phyloP scores from a whole-genome alignment of 1,140 invertebrate species.

The Idris sp. region DNA sequence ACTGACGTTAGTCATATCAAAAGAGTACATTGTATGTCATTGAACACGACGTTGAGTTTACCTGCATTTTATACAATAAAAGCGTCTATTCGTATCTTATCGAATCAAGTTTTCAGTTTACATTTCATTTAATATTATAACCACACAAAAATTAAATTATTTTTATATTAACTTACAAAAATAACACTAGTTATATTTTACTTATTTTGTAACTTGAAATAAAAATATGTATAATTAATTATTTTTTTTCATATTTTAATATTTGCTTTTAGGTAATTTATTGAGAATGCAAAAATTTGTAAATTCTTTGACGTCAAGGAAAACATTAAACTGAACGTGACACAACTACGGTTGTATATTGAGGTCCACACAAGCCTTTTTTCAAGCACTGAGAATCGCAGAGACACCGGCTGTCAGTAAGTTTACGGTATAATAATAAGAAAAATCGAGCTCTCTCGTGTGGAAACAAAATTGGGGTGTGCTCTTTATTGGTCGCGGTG shows the following conservation, averaged over 20 bases:
- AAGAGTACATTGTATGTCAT: constrained; percentile 69
- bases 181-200: no score
- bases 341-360: constrained; percentile 11
- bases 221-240: no score
- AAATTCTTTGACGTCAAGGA: not conserved
- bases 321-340: constrained; percentile 4
- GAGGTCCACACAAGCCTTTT: constrained; percentile 8
- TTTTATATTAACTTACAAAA: no score
- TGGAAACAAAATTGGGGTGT: constrained; percentile 42
- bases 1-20: constrained; percentile 71
- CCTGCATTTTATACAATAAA: constrained; percentile 40
- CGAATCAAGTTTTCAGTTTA: constrained; percentile 14
- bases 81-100: constrained; percentile 25
- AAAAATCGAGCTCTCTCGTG: constrained; percentile 22
- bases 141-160: no score
- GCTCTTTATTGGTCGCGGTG: constrained; percentile 39
- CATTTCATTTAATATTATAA: constrained; percentile 3
- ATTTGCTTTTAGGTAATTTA: no score
- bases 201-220: no score
- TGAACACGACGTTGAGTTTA: constrained; percentile 69
- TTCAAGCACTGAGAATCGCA: constrained; percentile 23
- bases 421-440: constrained; percentile 60
- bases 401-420: constrained; percentile 55
- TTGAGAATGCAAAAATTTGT: no score
- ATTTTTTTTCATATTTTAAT: no score